Evolutionary conservation across 2,797 vertebrate genomes (phyloP).

Genomic region (Perdix hodgsoniae): DNA sequence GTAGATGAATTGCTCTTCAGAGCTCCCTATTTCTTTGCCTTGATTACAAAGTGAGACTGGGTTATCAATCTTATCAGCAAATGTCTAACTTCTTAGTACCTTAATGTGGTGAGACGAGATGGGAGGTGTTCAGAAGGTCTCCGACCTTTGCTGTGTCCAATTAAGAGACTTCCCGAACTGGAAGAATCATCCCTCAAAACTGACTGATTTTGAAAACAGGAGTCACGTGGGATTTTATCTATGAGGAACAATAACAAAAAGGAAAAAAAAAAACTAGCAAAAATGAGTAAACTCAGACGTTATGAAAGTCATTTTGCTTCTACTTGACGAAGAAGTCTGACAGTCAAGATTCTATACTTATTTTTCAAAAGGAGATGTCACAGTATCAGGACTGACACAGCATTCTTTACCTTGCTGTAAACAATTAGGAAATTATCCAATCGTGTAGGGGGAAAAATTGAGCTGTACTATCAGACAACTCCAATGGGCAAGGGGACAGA

Average conservation of each 20-base stretch:
- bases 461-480: neutral
- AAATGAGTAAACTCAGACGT: neutral
- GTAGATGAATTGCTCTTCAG: neutral
- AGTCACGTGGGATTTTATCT: neutral
- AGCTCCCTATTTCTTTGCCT: neutral
- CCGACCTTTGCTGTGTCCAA: neutral
- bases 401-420: neutral
- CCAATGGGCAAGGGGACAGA: rapidly evolving
- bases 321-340: neutral
- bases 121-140: neutral
- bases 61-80: neutral
- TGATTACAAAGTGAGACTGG: neutral
- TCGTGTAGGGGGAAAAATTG: neutral
- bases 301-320: neutral
- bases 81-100: neutral
- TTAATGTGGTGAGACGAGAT: neutral
- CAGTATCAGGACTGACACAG: neutral
- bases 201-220: neutral
- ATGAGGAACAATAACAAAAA: neutral
- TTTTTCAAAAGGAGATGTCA: neutral
- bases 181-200: neutral
- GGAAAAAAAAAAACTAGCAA: neutral
- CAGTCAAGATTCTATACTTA: neutral
- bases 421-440: neutral
- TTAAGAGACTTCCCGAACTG: neutral